phyloP scores from a whole-genome alignment of 2,113 vertebrate genomes.

The Lates calcarifer region DNA sequence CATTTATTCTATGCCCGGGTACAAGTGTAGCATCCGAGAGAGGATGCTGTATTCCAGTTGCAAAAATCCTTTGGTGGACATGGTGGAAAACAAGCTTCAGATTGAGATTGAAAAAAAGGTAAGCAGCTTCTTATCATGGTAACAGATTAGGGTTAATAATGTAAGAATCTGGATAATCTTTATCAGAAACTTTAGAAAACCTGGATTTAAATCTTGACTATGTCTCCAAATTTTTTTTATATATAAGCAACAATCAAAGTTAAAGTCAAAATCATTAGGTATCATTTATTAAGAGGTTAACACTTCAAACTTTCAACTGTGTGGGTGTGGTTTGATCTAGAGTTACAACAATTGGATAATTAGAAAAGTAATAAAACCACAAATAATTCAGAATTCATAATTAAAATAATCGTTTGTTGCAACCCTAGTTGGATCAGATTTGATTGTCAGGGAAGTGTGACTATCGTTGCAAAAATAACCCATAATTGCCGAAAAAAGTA shows the following conservation, averaged over 20 bases:
- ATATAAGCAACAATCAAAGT: neutral
- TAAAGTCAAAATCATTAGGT: neutral
- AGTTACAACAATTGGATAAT: too few relatives aligned
- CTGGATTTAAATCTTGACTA: neutral
- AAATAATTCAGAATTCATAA: neutral
- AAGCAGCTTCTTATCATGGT: conserved; percentile 7
- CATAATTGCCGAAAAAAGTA: neutral
- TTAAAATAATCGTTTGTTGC: neutral
- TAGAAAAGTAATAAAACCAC: too few relatives aligned
- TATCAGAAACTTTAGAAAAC: neutral
- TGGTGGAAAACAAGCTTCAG: conserved; percentile 89
- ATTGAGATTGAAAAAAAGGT: conserved; percentile 95
- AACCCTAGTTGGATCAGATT: neutral
- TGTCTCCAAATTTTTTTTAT: neutral
- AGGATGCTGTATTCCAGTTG: conserved; percentile 99
- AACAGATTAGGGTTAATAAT: neutral
- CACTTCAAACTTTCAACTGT: neutral
- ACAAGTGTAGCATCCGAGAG: conserved; percentile 95
- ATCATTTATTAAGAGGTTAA: neutral
- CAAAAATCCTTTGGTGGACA: conserved; percentile 93
- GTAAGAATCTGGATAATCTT: too few relatives aligned
- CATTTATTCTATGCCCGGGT: conserved; percentile 99
- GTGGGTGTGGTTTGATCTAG: too few relatives aligned
- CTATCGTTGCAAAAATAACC: neutral
- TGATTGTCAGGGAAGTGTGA: neutral